phyloP scores from a whole-genome alignment of 2,888 invertebrate genomes.

The Cancer borealis region DNA sequence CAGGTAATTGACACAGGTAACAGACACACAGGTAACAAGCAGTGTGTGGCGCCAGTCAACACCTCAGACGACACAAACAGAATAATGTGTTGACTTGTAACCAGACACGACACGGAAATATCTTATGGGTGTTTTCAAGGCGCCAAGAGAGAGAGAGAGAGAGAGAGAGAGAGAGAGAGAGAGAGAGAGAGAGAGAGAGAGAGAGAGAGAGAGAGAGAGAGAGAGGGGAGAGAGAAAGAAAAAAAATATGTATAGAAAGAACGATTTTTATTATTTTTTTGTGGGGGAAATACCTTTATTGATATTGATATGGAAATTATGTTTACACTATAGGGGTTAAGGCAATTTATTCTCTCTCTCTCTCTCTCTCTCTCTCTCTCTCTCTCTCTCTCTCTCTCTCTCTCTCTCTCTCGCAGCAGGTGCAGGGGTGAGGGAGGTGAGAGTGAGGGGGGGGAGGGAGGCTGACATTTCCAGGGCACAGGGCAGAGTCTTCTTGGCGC shows the following conservation, averaged over 20 bases:
- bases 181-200: neutral
- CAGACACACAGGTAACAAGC: too few species aligned
- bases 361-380: neutral
- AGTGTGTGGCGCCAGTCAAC: too few species aligned
- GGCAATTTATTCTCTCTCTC: neutral
- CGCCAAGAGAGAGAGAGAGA: too few species aligned
- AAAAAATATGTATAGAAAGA: neutral
- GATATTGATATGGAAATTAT: neutral
- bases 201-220: neutral
- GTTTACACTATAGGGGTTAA: neutral
- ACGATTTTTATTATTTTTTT: neutral
- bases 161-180: neutral
- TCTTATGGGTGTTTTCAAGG: too few species aligned
- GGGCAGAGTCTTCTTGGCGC: neutral
- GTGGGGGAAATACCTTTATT: neutral
- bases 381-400: neutral
- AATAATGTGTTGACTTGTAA: too few species aligned
- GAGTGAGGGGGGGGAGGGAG: neutral
- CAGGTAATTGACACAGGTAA: too few species aligned
- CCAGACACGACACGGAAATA: too few species aligned
- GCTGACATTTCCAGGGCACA: neutral
- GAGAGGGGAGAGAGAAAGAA: neutral
- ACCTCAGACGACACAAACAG: too few species aligned
- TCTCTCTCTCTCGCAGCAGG: constrained; percentile 1
- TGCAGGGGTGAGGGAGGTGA: neutral